phyloP scores from a whole-genome alignment of 2,888 invertebrate species.

The Melinaea marsaeus region DNA sequence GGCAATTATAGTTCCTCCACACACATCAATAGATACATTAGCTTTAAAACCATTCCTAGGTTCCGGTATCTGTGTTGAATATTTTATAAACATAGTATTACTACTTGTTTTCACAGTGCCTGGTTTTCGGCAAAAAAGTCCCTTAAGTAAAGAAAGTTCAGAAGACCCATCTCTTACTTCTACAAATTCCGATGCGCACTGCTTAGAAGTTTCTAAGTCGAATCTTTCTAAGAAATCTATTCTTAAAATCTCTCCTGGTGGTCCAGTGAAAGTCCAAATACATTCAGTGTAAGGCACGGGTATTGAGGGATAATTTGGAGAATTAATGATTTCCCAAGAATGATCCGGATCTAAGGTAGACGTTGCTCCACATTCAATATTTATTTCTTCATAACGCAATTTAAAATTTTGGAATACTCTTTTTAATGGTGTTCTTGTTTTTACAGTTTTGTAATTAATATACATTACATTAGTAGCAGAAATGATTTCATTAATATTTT shows the following conservation, averaged over 20 bases:
- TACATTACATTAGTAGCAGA: slow-evolving; percentile 80
- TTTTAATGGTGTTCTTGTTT: slow-evolving; percentile 4
- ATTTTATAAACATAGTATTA: slow-evolving; percentile 84
- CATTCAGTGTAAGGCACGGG: slow-evolving; percentile 90
- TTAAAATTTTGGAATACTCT: slow-evolving; percentile 55
- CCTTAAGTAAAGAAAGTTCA: slow-evolving; percentile 80
- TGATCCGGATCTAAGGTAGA: slow-evolving; percentile 74
- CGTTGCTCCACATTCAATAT: slow-evolving; percentile 82
- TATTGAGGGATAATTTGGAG: slow-evolving; percentile 89
- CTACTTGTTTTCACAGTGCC: slow-evolving; percentile 79
- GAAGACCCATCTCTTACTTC: slow-evolving; percentile 92
- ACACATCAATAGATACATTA: slow-evolving; percentile 79
- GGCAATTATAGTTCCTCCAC: slow-evolving; percentile 81
- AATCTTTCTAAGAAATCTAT: slow-evolving; percentile 88
- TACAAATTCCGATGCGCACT: slow-evolving; percentile 79
- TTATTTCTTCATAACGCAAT: slow-evolving; percentile 79
- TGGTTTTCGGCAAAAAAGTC: slow-evolving; percentile 81
- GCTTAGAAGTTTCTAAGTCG: slow-evolving; percentile 72
- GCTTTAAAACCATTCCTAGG: slow-evolving; percentile 89
- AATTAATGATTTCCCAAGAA: slow-evolving; percentile 77
- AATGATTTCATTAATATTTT: slow-evolving; percentile 58
- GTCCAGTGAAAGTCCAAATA: slow-evolving; percentile 85
- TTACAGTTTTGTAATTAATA: slow-evolving; percentile 43
- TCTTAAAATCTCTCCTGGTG: slow-evolving; percentile 84
- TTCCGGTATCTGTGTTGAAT: slow-evolving; percentile 81